These are phyloP conservation scores for Platerodrilus igneus DNA, from an alignment of 2,888 invertebrate genomes.

Conservation along the genomic window DNA sequence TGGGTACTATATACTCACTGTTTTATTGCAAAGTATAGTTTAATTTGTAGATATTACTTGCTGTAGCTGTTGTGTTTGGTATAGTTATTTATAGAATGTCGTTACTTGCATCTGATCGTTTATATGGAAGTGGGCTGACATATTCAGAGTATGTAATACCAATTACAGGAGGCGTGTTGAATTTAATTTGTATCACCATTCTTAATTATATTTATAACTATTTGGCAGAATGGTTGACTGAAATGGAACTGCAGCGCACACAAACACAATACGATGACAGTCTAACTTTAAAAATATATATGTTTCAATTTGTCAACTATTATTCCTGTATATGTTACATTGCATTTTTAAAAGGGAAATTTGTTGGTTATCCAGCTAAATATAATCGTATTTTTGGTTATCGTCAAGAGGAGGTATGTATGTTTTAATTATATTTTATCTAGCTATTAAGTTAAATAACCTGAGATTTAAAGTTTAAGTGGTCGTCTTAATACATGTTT, in stretches of 20 bases:
- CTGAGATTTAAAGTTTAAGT: conserved; percentile 3
- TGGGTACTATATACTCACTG: conserved; percentile 40
- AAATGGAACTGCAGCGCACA: conserved; percentile 71
- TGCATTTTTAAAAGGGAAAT: conserved; percentile 71
- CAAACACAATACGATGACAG: conserved; percentile 85
- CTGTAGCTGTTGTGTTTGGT: conserved; percentile 68
- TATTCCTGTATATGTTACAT: conserved; percentile 87
- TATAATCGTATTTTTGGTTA: conserved; percentile 68
- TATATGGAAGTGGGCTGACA: conserved; percentile 51
- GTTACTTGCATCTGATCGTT: conserved; percentile 54
- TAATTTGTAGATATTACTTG: conserved; percentile 56
- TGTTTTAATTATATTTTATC: conserved; percentile 10
- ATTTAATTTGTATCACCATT: conserved; percentile 70
- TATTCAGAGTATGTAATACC: conserved; percentile 66
- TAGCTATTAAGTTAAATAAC: conserved; percentile 6
- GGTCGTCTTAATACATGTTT: no score
- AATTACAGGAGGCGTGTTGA: conserved; percentile 71
- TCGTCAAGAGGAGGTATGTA: conserved; percentile 63
- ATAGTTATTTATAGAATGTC: conserved; percentile 75
- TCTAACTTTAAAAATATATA: conserved; percentile 78
- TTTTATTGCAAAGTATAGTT: no score
- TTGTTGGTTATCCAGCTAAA: conserved; percentile 72
- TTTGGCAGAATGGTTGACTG: conserved; percentile 64
- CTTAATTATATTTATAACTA: conserved; percentile 66
- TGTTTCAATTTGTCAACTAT: conserved; percentile 86